These are phyloP conservation scores for Dynastes maya DNA, from an alignment of 2,888 invertebrate species.

Conservation along the genomic window DNA sequence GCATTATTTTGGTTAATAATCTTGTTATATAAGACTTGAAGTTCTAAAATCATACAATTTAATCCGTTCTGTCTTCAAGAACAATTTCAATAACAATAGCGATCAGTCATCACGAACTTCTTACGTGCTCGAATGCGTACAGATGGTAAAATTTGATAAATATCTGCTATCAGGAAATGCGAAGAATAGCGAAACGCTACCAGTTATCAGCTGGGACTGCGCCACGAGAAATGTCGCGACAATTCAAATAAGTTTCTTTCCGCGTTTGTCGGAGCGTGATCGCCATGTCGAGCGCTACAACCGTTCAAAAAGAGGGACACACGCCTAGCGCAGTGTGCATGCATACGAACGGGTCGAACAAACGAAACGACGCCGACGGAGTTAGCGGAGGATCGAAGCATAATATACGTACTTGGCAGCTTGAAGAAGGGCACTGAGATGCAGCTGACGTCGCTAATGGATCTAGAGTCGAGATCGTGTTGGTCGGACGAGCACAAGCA, in stretches of 20 bases:
- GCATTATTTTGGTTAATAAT: no score
- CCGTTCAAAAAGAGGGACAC: background rate
- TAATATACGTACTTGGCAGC: conserved; percentile 76
- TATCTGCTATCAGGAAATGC: background rate
- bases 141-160: background rate
- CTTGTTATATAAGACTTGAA: no score
- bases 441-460: conserved; percentile 75
- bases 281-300: background rate
- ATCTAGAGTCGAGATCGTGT: conserved; percentile 64
- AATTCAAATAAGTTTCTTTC: conserved; percentile 20
- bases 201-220: conserved; percentile 16
- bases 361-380: background rate
- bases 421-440: conserved; percentile 82
- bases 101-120: background rate
- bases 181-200: background rate
- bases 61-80: background rate
- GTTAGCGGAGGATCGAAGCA: background rate
- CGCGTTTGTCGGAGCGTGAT: conserved; percentile 28
- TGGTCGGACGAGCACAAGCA: conserved; percentile 80
- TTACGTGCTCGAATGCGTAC: background rate
- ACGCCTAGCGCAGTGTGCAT: conserved; percentile 1
- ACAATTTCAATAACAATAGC: background rate
- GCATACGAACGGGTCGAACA: conserved; percentile 10
- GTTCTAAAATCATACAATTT: background rate
- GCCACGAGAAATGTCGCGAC: conserved; percentile 6